phyloP scores from a whole-genome alignment of 2,888 invertebrate species.

The Mythimna loreyi region DNA sequence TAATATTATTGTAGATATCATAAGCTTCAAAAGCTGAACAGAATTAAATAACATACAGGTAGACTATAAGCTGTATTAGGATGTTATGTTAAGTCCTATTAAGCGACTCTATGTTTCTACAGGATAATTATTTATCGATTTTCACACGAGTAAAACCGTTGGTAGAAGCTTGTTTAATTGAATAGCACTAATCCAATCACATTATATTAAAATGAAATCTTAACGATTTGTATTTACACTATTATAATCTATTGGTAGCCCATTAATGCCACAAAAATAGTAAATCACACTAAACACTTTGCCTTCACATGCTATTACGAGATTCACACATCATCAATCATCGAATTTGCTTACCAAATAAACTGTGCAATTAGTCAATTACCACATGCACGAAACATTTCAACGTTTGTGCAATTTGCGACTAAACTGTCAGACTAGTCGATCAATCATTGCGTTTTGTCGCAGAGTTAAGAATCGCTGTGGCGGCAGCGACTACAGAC shows the following conservation, averaged over 20 bases:
- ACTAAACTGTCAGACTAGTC: conserved; percentile 36
- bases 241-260: background rate
- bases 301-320: conserved; percentile 28
- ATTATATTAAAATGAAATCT: background rate
- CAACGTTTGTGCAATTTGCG: conserved; percentile 42
- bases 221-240: background rate
- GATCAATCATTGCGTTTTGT: conserved; percentile 59
- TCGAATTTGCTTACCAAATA: conserved; percentile 49
- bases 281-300: conserved; percentile 27
- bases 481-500: background rate
- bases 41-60: background rate
- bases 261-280: conserved; percentile 30
- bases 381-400: conserved; percentile 49
- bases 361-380: conserved; percentile 49
- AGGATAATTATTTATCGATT: background rate
- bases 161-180: background rate
- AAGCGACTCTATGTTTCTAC: background rate
- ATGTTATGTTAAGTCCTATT: background rate
- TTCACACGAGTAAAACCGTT: background rate
- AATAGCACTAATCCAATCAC: background rate
- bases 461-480: background rate
- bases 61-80: background rate
- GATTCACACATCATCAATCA: conserved; percentile 51
- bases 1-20: background rate
- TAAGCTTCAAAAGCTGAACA: background rate